phyloP scores from a whole-genome alignment of 1,140 invertebrate species.

The Linepithema humile region DNA sequence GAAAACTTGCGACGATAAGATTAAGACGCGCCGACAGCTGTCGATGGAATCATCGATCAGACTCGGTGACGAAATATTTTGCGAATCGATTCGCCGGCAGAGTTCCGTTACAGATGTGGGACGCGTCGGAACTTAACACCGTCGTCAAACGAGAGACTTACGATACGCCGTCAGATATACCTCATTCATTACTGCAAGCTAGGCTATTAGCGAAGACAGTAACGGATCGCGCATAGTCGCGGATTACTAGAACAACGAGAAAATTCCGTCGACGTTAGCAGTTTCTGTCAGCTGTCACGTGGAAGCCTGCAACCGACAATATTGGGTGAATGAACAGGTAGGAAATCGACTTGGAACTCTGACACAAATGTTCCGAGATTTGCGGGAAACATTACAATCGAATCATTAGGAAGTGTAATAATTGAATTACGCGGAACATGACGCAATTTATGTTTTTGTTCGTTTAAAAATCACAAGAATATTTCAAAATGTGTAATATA shows the following conservation, averaged over 20 bases:
- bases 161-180: conserved; percentile 25
- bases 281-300: neutral
- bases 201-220: conserved; percentile 54
- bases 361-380: neutral
- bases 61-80: conserved; percentile 18
- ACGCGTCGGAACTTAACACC: conserved; percentile 30
- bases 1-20: conserved; percentile 43
- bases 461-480: neutral
- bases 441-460: neutral
- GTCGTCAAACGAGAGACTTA: conserved; percentile 16
- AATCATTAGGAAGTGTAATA: too few relatives aligned
- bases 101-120: conserved; percentile 10
- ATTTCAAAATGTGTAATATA: neutral
- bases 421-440: too few relatives aligned
- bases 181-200: conserved; percentile 39
- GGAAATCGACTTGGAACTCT: neutral
- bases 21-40: conserved; percentile 32
- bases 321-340: neutral
- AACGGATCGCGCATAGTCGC: conserved; percentile 35
- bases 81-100: neutral
- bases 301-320: neutral
- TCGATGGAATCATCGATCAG: conserved; percentile 59
- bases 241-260: conserved; percentile 5
- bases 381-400: neutral
- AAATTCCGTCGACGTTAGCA: neutral